Percentiles rank a stretch among this genome's conserved stretches.
phyloP scores from a whole-genome alignment of 1,140 invertebrate genomes.

The Drosophila parabipectinata region DNA sequence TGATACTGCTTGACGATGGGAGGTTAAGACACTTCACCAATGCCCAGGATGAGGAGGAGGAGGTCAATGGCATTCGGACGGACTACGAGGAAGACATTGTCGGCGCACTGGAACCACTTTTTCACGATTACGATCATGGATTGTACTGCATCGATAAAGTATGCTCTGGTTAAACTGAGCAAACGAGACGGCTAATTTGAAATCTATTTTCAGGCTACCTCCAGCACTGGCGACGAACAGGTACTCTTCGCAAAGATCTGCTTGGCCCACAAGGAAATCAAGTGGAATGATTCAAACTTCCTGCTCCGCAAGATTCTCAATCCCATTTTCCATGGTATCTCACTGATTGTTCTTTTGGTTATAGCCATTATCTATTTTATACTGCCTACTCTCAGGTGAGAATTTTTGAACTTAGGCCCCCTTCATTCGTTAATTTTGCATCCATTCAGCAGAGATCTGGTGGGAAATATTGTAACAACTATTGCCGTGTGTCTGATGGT shows the following conservation, averaged over 20 bases:
- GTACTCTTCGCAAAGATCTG: conserved; percentile 90
- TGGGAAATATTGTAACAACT: conserved; percentile 93
- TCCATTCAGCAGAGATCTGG: conserved; percentile 87
- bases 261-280: conserved; percentile 87
- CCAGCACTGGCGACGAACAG: conserved; percentile 59
- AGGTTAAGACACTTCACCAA: conserved; percentile 88
- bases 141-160: conserved; percentile 93
- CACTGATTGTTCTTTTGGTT: conserved; percentile 89
- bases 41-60: conserved; percentile 84
- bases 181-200: too few species aligned
- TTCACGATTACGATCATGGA: conserved; percentile 89
- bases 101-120: conserved; percentile 84
- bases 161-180: background rate
- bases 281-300: conserved; percentile 89
- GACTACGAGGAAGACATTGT: conserved; percentile 83
- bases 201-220: conserved; percentile 53
- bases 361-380: conserved; percentile 93
- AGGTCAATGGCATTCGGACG: conserved; percentile 37
- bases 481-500: conserved; percentile 90
- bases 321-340: conserved; percentile 89
- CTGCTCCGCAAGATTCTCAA: conserved; percentile 90
- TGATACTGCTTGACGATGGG: conserved; percentile 89
- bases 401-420: background rate
- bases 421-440: conserved; percentile 24
- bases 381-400: conserved; percentile 88